Conservation (phyloP, 2,888 invertebrate genomes). For the Alcis repandata region DNA sequence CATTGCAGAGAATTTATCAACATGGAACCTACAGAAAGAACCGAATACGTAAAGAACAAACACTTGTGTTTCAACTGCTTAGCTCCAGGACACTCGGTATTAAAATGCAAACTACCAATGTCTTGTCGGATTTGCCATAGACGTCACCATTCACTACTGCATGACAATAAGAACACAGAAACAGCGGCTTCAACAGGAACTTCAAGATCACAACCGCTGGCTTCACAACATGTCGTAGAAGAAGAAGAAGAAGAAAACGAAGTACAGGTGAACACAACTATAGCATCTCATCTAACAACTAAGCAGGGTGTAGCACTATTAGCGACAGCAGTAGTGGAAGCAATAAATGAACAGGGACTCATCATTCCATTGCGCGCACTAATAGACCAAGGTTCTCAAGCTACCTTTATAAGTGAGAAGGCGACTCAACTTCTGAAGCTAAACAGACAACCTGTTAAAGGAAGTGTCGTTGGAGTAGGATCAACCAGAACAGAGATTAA, state of each 20-base stretch:
- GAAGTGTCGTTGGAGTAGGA: conserved; percentile 37
- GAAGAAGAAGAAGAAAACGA: conserved; percentile 27
- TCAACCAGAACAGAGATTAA: conserved; percentile 39
- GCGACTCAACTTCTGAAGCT: conserved; percentile 39
- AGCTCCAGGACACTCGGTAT: conserved; percentile 42
- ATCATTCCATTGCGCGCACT: conserved; percentile 43
- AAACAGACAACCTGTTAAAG: conserved; percentile 20
- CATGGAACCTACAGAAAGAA: conserved; percentile 40
- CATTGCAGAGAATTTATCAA: conserved; percentile 48
- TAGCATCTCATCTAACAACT: conserved; percentile 36
- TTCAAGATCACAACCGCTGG: not conserved
- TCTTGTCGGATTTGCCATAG: conserved; percentile 45
- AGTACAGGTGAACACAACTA: conserved; percentile 27
- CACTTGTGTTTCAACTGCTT: conserved; percentile 49
- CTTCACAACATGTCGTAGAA: conserved; percentile 25
- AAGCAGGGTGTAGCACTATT: conserved; percentile 37
- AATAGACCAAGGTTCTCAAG: conserved; percentile 49
- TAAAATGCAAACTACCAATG: conserved; percentile 36
- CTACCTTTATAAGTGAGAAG: conserved; percentile 42
- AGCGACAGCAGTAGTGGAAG: conserved; percentile 47
- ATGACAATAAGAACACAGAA: conserved; percentile 33
- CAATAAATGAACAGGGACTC: conserved; percentile 36
- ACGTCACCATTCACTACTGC: conserved; percentile 49
- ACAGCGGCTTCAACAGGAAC: not conserved
- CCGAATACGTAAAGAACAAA: conserved; percentile 32